Evolutionary conservation across 2,888 invertebrate species (phyloP), one percentile per base, ranked within the genome.

Genomic region (Halictus quadricinctus): DNA sequence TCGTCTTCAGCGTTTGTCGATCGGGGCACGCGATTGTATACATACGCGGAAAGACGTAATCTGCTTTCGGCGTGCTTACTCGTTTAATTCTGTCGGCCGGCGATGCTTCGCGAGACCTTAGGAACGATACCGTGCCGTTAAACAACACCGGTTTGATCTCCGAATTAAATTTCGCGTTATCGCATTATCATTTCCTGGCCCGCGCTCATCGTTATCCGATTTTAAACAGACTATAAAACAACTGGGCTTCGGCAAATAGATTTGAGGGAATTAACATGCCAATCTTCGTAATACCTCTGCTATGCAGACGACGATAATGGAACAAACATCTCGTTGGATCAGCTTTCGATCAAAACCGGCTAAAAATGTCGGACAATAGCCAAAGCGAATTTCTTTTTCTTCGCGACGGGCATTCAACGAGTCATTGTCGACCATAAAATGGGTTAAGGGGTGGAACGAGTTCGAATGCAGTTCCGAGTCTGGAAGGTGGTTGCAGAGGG

Each of bases 21-120:
- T 77, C 77, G 29, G 78, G 85, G 77, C 80, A 77, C 66, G 74
- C 64, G 64, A 64, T 29, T 36, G 15, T 29, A 15, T 8, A 64
- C 70, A 46, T 29, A 73, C 48, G 64, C 66, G 72, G 70, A 72
- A 85, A 64, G 58, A 54, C 72, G 74, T 85, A 85, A 85, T 85
- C 85, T 80, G 36, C 85, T 85, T 80, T 77, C n/a, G 25, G 6
- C 25, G 77, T 85, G 69, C 64, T 50, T 80, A 36, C 36, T 46
- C 54, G 50, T 80, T 66, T 85, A 85, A 80, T 80, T 70, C 73
- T 36, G 46, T 50, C 54, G 25, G 41, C 29, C 54, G 58, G 1
- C 66, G 64, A 66, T 46, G 54, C 29, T 48, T 72, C 66, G 54
- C 21, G 75, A 84, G 64, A 76, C 84, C 72, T 58, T 75, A 84